A percentile compares a stretch with the other conserved stretches of the same genome.
Conservation (phyloP, 2,113 vertebrate species). For the Alligator sinensis region DNA sequence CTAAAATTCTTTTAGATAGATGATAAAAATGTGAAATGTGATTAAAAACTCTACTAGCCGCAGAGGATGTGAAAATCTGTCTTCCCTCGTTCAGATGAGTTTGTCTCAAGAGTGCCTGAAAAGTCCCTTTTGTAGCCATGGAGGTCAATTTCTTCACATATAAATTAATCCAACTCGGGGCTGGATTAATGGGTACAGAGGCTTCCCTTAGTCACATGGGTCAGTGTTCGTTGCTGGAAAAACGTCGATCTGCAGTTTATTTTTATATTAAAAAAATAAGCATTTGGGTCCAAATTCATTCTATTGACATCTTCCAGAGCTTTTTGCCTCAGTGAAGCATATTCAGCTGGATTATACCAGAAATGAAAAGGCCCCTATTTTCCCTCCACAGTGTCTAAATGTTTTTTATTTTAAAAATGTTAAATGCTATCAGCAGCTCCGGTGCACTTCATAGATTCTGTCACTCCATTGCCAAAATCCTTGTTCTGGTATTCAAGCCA, state of each 20-base stretch:
- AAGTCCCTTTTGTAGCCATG: not conserved
- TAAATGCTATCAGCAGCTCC: not conserved
- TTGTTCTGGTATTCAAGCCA: no score
- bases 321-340: not conserved
- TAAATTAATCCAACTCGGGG: conserved; percentile 38
- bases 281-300: not conserved
- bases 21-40: not conserved
- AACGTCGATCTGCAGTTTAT: not conserved
- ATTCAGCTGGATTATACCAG: not conserved
- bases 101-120: not conserved
- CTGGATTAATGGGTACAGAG: conserved; percentile 40
- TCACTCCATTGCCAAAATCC: not conserved
- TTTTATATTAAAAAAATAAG: not conserved
- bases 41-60: not conserved
- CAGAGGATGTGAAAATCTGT: not conserved
- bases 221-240: not conserved
- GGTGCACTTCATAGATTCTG: not conserved
- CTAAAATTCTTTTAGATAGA: not conserved
- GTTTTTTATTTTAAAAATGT: not conserved
- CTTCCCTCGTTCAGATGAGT: not conserved
- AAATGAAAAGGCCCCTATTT: not conserved
- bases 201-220: not conserved
- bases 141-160: conserved; percentile 33
- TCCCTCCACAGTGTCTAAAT: not conserved
- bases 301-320: not conserved